A percentile compares a stretch with the other conserved stretches of the same genome.
Evolutionary conservation across 2,113 vertebrate species (phyloP).

Genomic region (Circaetus gallicus): DNA sequence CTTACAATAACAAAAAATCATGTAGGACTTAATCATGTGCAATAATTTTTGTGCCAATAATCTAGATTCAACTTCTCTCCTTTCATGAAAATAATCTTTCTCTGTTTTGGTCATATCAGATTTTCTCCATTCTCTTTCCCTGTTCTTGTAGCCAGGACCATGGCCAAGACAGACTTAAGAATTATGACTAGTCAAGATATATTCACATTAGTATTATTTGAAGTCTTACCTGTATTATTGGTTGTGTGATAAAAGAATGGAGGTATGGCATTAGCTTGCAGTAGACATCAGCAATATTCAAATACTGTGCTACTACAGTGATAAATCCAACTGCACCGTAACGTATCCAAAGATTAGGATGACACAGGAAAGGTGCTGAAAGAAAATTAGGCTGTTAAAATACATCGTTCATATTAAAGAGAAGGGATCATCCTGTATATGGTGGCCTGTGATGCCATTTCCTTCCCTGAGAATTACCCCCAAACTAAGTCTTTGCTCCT

Average conservation of each 20-base stretch:
- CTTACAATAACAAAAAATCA: not conserved
- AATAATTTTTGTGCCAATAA: not conserved
- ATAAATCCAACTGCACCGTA: constrained; percentile 97
- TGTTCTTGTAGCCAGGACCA: not conserved
- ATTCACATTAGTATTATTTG: not conserved
- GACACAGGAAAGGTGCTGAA: constrained; percentile 93
- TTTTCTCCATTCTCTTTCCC: not conserved
- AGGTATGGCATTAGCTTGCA: constrained; percentile 98
- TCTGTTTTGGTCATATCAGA: not conserved
- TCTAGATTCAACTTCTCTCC: not conserved
- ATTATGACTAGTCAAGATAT: not conserved
- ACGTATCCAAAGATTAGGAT: constrained; percentile 96
- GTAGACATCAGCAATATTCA: constrained; percentile 96
- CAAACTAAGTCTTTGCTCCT: not conserved
- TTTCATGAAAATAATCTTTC: not conserved
- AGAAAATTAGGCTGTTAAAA: not conserved
- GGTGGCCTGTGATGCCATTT: not conserved
- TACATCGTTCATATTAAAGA: not conserved
- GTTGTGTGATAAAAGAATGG: constrained; percentile 90
- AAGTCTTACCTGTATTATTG: constrained; percentile 91
- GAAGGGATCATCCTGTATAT: not conserved
- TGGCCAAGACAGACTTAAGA: not conserved
- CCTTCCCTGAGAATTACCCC: not conserved
- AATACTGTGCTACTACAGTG: constrained; percentile 92
- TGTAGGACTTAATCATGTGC: not conserved